These are phyloP conservation scores for Dryobotodes eremita DNA, from an alignment of 2,888 invertebrate species.

Conservation along the genomic window DNA sequence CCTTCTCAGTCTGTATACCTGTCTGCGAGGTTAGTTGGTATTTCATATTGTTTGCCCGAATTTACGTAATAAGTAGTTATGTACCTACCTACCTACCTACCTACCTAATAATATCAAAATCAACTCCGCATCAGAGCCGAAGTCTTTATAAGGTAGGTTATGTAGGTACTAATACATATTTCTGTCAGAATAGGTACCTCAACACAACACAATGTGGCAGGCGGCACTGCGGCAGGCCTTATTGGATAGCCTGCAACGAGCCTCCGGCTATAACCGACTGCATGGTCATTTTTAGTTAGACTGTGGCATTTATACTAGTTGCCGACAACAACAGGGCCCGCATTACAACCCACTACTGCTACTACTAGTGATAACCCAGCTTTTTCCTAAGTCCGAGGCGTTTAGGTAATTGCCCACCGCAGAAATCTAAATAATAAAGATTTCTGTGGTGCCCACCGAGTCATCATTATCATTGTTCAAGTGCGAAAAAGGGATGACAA, in stretches of 20 bases:
- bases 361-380: too few relatives aligned
- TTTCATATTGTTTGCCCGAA: neutral
- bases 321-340: neutral
- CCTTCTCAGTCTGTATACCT: conserved; percentile 9
- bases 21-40: conserved; percentile 9
- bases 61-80: neutral
- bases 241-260: neutral
- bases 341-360: neutral
- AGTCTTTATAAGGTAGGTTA: neutral
- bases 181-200: neutral
- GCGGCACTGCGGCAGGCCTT: neutral
- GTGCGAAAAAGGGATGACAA: too few relatives aligned
- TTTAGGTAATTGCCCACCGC: too few relatives aligned
- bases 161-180: neutral
- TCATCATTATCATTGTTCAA: too few relatives aligned
- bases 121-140: neutral
- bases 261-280: neutral
- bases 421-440: too few relatives aligned
- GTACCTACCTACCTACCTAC: neutral
- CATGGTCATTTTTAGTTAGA: neutral
- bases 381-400: too few relatives aligned
- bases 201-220: neutral
- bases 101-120: neutral
- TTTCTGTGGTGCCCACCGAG: too few relatives aligned
- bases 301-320: neutral